A percentile compares a stretch with the other conserved stretches of the same genome.
Conservation (phyloP, 2,113 vertebrate species). For the Clupea harengus region DNA sequence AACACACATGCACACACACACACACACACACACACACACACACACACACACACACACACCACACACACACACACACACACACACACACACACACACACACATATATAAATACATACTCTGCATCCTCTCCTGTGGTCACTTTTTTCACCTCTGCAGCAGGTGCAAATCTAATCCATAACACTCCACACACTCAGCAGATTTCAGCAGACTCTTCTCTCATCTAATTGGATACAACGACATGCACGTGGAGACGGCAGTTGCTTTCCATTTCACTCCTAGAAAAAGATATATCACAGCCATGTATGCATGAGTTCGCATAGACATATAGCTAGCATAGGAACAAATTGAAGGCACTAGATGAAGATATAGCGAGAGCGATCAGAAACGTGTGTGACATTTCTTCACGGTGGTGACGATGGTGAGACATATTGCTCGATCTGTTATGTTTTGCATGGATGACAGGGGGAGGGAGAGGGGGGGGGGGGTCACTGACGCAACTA, state of each 20-base stretch:
- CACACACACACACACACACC: background rate
- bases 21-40: background rate
- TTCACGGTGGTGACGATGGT: background rate
- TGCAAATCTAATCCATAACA: background rate
- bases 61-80: background rate
- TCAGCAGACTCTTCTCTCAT: background rate
- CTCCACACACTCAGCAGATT: background rate
- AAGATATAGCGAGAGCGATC: background rate
- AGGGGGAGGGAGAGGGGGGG: background rate
- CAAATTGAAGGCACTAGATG: background rate
- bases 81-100: background rate
- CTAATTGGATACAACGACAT: too few species aligned
- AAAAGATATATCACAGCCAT: background rate
- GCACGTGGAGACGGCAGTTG: background rate
- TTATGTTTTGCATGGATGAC: background rate
- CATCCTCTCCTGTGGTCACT: background rate
- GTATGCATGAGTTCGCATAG: background rate
- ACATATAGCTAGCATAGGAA: background rate
- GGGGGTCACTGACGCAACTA: background rate
- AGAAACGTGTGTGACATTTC: background rate
- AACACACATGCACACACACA: background rate
- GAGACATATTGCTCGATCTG: background rate
- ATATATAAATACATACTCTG: background rate
- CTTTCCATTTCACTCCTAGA: background rate
- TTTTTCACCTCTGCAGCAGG: background rate